Conservation (phyloP, 1,140 invertebrate species). For the Tigriopus japonicus region DNA sequence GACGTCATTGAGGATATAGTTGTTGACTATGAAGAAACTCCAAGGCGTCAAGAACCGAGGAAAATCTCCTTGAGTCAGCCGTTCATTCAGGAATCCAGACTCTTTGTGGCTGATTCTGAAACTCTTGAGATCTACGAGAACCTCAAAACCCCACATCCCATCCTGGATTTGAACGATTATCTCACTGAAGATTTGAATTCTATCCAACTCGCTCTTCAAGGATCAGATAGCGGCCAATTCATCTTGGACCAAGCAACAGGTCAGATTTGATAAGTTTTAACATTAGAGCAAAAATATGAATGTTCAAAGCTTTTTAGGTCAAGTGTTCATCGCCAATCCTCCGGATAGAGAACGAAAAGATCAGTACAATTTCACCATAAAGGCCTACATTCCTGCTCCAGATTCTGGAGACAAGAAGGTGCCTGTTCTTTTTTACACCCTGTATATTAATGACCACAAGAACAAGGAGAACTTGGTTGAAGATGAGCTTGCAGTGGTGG, state of each 20-base stretch:
- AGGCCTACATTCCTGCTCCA: background rate
- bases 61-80: too few species aligned
- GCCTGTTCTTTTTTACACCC: background rate
- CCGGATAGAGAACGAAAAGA: background rate
- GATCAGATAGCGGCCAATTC: background rate
- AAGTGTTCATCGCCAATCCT: background rate
- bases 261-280: background rate
- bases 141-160: background rate
- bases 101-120: too few species aligned
- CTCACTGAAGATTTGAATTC: background rate
- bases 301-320: background rate
- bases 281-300: background rate
- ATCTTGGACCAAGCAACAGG: background rate
- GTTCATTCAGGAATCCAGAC: too few species aligned
- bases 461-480: background rate
- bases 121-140: background rate
- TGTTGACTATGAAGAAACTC: too few species aligned
- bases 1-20: too few species aligned
- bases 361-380: background rate
- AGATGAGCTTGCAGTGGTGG: slow-evolving; percentile 38
- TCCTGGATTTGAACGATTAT: background rate
- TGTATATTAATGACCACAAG: background rate
- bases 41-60: too few species aligned
- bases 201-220: background rate
- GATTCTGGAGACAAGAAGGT: background rate